Evolutionary conservation across 2,888 invertebrate species (phyloP).

Genomic region (Galeopsomyia nigrocyanea): DNA sequence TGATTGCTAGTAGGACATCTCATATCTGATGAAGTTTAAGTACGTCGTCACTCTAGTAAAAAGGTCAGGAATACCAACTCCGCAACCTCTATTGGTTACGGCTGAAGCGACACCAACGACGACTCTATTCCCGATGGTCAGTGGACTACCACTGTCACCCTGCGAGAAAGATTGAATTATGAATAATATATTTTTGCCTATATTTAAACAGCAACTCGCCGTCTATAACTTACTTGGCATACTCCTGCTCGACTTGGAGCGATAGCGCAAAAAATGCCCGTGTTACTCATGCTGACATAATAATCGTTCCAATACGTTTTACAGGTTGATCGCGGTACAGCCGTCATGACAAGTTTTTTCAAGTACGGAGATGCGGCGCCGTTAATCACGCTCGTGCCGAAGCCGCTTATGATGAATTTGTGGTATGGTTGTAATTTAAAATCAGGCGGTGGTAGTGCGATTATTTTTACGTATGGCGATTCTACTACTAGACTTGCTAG

Average conservation of each 20-base stretch:
- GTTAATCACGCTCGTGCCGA: too few relatives aligned
- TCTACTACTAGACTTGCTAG: too few relatives aligned
- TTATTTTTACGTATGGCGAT: too few relatives aligned
- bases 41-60: conserved; percentile 1
- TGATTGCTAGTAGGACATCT: too few relatives aligned
- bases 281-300: neutral
- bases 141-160: conserved; percentile 20
- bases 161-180: conserved; percentile 7
- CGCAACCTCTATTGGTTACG: neutral
- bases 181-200: conserved; percentile 6
- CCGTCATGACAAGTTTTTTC: too few relatives aligned
- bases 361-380: too few relatives aligned
- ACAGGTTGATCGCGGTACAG: too few relatives aligned
- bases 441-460: too few relatives aligned
- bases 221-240: conserved; percentile 4
- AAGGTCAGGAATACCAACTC: neutral
- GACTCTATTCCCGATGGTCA: neutral
- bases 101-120: neutral
- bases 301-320: too few relatives aligned
- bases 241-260: neutral
- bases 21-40: conserved; percentile 2
- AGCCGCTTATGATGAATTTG: too few relatives aligned
- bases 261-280: neutral
- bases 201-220: neutral
- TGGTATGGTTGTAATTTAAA: too few relatives aligned